Conservation (phyloP, 2,113 vertebrate species). For the Reinhardtius hippoglossoides region DNA sequence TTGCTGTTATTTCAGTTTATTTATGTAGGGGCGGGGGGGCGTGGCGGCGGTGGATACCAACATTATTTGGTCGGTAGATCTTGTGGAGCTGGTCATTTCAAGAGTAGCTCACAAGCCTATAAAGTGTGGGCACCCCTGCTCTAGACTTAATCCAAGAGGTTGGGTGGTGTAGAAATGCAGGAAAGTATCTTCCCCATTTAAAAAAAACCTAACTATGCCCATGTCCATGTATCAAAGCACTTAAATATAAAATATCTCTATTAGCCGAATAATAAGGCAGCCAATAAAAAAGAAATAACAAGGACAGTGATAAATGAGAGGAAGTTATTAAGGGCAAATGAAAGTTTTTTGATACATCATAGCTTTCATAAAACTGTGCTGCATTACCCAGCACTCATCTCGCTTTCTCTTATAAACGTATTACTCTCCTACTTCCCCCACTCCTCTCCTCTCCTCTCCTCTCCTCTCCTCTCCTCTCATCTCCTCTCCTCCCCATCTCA, state of each 20-base stretch:
- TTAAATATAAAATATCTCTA: slow-evolving; percentile 16
- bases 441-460: slow-evolving; percentile 1
- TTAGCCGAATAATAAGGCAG: slow-evolving; percentile 19
- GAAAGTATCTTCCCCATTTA: not conserved
- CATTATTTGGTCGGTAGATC: too few relatives aligned
- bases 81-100: too few relatives aligned
- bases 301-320: slow-evolving; percentile 19
- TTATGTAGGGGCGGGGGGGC: too few relatives aligned
- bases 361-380: slow-evolving; percentile 47
- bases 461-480: not conserved
- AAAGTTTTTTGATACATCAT: slow-evolving; percentile 36
- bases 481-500: not conserved
- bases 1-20: too few relatives aligned
- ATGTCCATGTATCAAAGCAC: not conserved
- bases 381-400: slow-evolving; percentile 22
- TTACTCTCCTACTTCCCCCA: slow-evolving; percentile 44
- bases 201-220: not conserved
- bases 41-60: too few relatives aligned
- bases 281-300: slow-evolving; percentile 20
- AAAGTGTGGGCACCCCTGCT: too few relatives aligned
- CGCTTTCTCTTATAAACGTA: slow-evolving; percentile 34
- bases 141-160: too few relatives aligned
- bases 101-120: too few relatives aligned
- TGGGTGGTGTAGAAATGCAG: not conserved
- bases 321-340: slow-evolving; percentile 26